Evolutionary conservation across 2,113 vertebrate genomes (phyloP), one percentile per base, ranked within the genome.

Genomic region (Aptenodytes forsteri): DNA sequence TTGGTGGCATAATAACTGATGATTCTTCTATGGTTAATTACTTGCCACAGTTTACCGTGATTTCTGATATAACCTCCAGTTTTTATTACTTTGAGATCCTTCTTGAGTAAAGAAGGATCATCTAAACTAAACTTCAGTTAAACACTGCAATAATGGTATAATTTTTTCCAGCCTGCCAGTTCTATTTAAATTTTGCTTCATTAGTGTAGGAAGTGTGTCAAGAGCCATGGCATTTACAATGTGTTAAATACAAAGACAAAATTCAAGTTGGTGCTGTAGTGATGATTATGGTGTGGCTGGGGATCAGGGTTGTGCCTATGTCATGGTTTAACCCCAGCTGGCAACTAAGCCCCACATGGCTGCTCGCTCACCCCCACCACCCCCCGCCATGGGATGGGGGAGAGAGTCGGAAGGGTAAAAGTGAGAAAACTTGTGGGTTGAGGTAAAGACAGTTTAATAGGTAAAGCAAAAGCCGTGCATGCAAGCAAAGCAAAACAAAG

Each of bases 261-360:
- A 7, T 85, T 19, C 36, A 20, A 4, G 36, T 21, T 36, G 36
- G 11, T 22, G 16, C 23, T 29, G 0, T 10, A 22, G 49, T 15
- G 49, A 3, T n/a, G 32, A 3, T 3, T 3, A 16, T 34, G 40
- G 4, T 5, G 61, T 32, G 20, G 6, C 21, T 54, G 5, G 3
- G 38, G 40, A 1, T 20, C 16, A 5, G 76, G 61, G 32, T 7
- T 38, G 10, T 5, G 59, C 19, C 61, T 42, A 14, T 42, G 42
- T 42, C 15, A 14, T 42, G 42, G 42, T 42, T 42, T 42, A 42
- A 42, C 42, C 42, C 42, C 42, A 42, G 42, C 42, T 42, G 42
- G 42, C 42, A 42, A 42, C 42, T 42, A 42, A 42, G 42, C 42
- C 42, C 42, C 6, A 42, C 42, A 42, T 42, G 42, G 42, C 42